phyloP scores from a whole-genome alignment of 2,797 vertebrate genomes.

The Megalops cyprinoides region DNA sequence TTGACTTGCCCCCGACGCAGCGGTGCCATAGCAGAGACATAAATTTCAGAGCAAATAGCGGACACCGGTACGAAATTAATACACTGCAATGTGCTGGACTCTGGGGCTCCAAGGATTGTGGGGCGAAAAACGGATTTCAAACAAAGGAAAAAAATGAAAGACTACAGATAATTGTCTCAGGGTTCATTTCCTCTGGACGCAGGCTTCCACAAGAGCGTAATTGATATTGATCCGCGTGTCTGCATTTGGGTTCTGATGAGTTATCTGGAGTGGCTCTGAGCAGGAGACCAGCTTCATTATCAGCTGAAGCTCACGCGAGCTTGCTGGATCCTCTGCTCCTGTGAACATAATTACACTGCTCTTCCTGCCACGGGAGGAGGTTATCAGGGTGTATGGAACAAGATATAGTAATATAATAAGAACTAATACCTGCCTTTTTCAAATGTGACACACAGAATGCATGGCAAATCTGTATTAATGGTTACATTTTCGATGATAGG shows the following conservation, averaged over 20 bases:
- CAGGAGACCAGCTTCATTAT: background rate
- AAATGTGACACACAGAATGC: background rate
- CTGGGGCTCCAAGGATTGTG: background rate
- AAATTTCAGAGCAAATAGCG: background rate
- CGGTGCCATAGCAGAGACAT: background rate
- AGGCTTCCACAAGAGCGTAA: background rate
- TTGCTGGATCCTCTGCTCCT: background rate
- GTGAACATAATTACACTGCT: background rate
- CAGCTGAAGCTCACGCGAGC: background rate
- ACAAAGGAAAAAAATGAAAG: background rate
- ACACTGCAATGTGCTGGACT: background rate
- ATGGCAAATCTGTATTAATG: too few relatives aligned
- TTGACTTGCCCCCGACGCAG: background rate
- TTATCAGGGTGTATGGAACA: background rate
- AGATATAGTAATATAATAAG: too few relatives aligned
- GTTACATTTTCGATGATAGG: too few relatives aligned
- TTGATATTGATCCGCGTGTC: constrained; percentile 3
- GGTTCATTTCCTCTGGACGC: background rate
- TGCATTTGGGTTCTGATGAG: background rate
- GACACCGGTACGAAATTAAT: background rate
- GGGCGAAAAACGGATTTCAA: background rate
- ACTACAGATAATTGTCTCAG: background rate
- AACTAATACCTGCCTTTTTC: too few relatives aligned
- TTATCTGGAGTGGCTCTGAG: background rate
- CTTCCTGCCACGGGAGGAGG: background rate